These are phyloP conservation scores for Falco novaeseelandiae DNA, from an alignment of 2,797 vertebrate species.

Conservation along the genomic window DNA sequence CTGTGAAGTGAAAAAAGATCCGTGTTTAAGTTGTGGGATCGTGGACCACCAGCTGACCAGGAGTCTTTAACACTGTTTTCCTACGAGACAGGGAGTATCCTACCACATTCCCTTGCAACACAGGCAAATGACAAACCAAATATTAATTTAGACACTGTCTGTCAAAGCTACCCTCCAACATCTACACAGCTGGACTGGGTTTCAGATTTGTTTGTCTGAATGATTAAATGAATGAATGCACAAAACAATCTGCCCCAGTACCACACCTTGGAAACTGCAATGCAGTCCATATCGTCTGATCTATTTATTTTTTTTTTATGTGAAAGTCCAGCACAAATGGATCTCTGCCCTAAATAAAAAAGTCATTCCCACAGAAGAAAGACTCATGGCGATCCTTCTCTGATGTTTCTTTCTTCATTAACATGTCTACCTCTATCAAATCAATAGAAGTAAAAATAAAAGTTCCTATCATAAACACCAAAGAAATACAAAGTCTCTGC, in stretches of 20 bases:
- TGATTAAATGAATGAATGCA: neutral
- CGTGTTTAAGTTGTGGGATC: too few species aligned
- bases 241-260: neutral
- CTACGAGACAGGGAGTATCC: neutral
- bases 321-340: neutral
- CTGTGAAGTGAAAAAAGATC: neutral
- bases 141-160: too few species aligned
- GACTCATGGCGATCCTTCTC: neutral
- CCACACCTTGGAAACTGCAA: neutral
- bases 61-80: neutral
- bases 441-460: neutral
- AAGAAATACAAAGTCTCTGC: neutral
- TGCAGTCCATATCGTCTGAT: accelerated
- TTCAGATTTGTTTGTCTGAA: neutral
- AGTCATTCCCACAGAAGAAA: neutral
- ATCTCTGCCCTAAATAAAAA: neutral
- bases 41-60: neutral
- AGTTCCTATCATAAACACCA: neutral
- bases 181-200: neutral
- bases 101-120: accelerated
- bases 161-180: neutral
- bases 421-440: neutral
- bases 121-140: neutral
- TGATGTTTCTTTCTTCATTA: neutral
- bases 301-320: neutral